Conservation (phyloP, 2,797 vertebrate genomes). For the Tolypeutes matacus region DNA sequence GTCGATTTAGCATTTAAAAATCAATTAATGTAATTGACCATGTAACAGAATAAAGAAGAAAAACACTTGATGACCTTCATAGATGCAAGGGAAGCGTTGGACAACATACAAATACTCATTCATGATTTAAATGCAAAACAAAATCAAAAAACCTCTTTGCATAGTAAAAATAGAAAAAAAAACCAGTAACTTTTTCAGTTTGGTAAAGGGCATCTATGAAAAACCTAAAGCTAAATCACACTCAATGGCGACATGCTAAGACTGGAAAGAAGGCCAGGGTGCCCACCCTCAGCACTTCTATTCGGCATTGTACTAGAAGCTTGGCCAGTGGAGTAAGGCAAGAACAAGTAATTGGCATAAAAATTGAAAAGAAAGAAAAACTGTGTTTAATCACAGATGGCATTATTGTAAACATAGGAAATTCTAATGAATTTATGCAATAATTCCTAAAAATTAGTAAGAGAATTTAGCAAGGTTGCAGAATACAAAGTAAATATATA, state of each 20-base stretch:
- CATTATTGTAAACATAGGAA: neutral
- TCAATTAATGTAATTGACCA: neutral
- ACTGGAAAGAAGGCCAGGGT: neutral
- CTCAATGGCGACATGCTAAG: neutral
- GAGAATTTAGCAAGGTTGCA: neutral
- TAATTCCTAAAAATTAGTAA: neutral
- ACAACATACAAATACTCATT: neutral
- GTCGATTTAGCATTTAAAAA: conserved; percentile 16
- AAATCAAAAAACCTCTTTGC: neutral
- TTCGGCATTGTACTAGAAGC: neutral
- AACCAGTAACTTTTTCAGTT: neutral
- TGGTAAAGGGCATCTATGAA: neutral
- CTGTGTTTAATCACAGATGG: neutral
- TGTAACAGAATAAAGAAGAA: neutral
- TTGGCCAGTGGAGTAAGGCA: neutral
- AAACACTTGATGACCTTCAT: neutral
- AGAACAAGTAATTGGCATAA: conserved; percentile 34
- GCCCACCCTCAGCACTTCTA: neutral
- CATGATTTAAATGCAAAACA: neutral
- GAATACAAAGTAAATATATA: neutral
- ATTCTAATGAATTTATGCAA: neutral
- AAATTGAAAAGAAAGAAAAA: conserved; percentile 41
- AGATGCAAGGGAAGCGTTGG: neutral
- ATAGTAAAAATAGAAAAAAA: neutral
- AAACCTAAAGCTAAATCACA: neutral